A percentile compares a stretch with the other conserved stretches of the same genome.
These are phyloP conservation scores for Panthera tigris DNA, from an alignment of 2,113 vertebrate species.

Conservation along the genomic window DNA sequence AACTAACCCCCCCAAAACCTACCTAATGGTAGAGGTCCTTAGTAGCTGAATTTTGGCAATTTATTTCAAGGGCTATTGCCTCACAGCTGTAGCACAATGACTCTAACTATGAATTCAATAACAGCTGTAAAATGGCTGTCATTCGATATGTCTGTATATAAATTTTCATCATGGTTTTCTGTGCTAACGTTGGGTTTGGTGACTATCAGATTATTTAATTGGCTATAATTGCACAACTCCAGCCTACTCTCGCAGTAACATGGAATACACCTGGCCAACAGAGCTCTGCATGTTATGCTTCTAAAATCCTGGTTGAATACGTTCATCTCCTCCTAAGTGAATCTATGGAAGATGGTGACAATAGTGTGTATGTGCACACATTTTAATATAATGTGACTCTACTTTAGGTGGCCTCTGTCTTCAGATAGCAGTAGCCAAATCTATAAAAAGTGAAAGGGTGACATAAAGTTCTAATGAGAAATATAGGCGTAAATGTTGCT, in stretches of 20 bases:
- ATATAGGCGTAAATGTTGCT: neutral
- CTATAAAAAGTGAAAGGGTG: neutral
- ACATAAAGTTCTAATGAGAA: neutral
- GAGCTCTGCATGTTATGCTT: neutral
- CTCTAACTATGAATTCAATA: neutral
- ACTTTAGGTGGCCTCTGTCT: neutral
- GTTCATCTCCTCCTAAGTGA: neutral
- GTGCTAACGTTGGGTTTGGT: neutral
- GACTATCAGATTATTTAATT: neutral
- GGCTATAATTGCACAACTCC: neutral
- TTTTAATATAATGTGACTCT: neutral
- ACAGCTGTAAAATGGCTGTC: neutral
- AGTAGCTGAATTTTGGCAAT: neutral
- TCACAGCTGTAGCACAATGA: neutral
- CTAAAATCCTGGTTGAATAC: neutral
- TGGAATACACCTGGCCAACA: neutral
- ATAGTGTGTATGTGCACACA: neutral
- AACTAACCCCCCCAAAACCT: neutral
- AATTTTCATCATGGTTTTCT: neutral
- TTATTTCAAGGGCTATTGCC: neutral
- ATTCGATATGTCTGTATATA: neutral
- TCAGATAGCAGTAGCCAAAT: neutral
- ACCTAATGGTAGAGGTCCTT: neutral
- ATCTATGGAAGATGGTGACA: neutral
- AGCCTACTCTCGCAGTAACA: rapidly evolving